Conservation (phyloP, 2,888 invertebrate genomes). For the Flabesymbios commensalis region DNA sequence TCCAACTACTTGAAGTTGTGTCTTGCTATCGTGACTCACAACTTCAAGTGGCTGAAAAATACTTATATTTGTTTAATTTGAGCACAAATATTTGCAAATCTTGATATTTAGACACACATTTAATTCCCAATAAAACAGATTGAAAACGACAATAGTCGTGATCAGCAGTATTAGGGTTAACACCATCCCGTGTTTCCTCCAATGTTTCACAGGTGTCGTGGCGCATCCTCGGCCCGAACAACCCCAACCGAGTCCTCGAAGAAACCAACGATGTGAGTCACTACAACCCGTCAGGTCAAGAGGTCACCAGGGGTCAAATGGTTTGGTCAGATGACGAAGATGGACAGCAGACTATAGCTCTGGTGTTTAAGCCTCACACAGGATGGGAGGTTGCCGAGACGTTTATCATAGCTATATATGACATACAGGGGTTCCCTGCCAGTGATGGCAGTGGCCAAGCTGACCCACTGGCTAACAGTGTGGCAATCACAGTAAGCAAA, state of each 20-base stretch:
- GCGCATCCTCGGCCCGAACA: slow-evolving; percentile 58
- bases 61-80: too few relatives aligned
- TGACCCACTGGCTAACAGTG: slow-evolving; percentile 40
- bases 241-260: slow-evolving; percentile 41
- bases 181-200: too few relatives aligned
- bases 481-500: slow-evolving; percentile 49
- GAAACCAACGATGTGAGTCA: slow-evolving; percentile 50
- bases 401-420: slow-evolving; percentile 47
- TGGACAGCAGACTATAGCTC: slow-evolving; percentile 45
- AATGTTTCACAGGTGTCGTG: slow-evolving; percentile 52
- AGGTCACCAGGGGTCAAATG: slow-evolving; percentile 47
- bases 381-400: slow-evolving; percentile 55
- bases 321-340: slow-evolving; percentile 47
- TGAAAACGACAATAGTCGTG: too few relatives aligned
- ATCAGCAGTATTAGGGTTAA: too few relatives aligned
- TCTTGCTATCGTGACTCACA: too few relatives aligned
- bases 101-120: too few relatives aligned
- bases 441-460: slow-evolving; percentile 49
- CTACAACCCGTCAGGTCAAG: slow-evolving; percentile 30
- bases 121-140: too few relatives aligned
- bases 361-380: slow-evolving; percentile 48
- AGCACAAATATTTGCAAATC: too few relatives aligned
- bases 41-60: too few relatives aligned
- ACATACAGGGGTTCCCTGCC: slow-evolving; percentile 43
- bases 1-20: too few relatives aligned